Conservation (phyloP, 2,113 vertebrate species). For the Nothobranchius kuhntae region DNA sequence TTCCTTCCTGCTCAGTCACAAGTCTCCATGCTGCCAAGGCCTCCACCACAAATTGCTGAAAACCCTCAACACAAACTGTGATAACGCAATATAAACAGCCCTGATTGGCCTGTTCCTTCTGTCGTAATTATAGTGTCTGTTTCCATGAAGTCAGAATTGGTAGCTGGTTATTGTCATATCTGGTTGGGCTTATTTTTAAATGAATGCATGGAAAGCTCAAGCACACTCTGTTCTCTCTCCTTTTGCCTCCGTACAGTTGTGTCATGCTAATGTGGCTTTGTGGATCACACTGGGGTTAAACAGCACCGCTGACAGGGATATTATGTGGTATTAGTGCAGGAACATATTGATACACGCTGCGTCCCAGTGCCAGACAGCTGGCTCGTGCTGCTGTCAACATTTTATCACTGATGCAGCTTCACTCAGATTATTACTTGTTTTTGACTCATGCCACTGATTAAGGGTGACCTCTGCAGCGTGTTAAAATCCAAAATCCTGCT, state of each 20-base stretch:
- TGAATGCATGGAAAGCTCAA: neutral
- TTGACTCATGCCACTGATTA: conserved; percentile 2
- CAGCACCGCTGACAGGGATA: conserved; percentile 22
- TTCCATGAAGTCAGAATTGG: conserved; percentile 12
- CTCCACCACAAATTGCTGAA: conserved; percentile 26
- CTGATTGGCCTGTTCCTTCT: conserved; percentile 28
- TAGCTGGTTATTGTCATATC: conserved; percentile 10
- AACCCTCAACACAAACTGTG: conserved; percentile 7
- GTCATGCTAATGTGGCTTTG: neutral
- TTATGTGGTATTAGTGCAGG: conserved; percentile 19
- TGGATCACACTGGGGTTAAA: conserved; percentile 15
- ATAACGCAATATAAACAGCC: conserved; percentile 25
- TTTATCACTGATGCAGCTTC: conserved; percentile 28
- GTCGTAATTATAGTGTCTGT: conserved; percentile 18
- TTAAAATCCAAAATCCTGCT: neutral
- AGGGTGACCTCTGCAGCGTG: conserved; percentile 14
- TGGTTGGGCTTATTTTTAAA: conserved; percentile 7
- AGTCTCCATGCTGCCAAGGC: conserved; percentile 4
- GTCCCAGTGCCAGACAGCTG: conserved; percentile 28
- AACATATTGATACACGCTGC: conserved; percentile 33
- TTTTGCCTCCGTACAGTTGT: conserved; percentile 6
- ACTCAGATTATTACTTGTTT: conserved; percentile 9
- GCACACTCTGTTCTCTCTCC: neutral
- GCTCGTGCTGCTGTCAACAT: conserved; percentile 33
- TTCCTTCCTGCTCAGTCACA: conserved; percentile 26